Evolutionary conservation across 1,140 invertebrate species (phyloP).

Genomic region (Acromyrmex charruanus): DNA sequence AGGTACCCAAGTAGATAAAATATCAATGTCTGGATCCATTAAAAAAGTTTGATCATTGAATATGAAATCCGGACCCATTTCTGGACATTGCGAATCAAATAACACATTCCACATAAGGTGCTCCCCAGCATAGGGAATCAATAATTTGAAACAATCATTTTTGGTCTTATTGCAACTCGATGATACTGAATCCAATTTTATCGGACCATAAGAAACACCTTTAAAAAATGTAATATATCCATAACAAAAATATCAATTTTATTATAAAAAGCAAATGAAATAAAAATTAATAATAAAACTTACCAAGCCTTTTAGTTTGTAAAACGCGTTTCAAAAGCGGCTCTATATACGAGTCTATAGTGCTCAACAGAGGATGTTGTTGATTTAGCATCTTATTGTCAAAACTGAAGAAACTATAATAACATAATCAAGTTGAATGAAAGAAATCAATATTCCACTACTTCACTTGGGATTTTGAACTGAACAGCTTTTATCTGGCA

Average conservation of each 20-base stretch:
- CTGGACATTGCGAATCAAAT: conserved; percentile 80
- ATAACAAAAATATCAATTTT: not conserved
- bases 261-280: not conserved
- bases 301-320: conserved; percentile 63
- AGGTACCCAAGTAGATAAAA: conserved; percentile 85
- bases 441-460: not conserved
- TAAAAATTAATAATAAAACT: conserved; percentile 24
- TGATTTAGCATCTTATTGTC: conserved; percentile 70
- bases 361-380: conserved; percentile 28
- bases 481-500: not conserved
- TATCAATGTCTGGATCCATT: conserved; percentile 85
- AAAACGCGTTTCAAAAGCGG: conserved; percentile 67
- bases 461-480: not conserved
- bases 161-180: conserved; percentile 64
- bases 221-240: conserved; percentile 1
- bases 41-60: conserved; percentile 88
- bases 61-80: conserved; percentile 84
- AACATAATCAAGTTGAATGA: conserved; percentile 3
- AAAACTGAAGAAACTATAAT: not conserved
- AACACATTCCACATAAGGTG: conserved; percentile 81
- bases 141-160: conserved; percentile 82
- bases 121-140: conserved; percentile 82
- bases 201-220: conserved; percentile 65
- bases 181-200: conserved; percentile 58
- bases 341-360: conserved; percentile 63